Conservation (phyloP, 1,140 invertebrate species). For the Lasaia peninsularis region DNA sequence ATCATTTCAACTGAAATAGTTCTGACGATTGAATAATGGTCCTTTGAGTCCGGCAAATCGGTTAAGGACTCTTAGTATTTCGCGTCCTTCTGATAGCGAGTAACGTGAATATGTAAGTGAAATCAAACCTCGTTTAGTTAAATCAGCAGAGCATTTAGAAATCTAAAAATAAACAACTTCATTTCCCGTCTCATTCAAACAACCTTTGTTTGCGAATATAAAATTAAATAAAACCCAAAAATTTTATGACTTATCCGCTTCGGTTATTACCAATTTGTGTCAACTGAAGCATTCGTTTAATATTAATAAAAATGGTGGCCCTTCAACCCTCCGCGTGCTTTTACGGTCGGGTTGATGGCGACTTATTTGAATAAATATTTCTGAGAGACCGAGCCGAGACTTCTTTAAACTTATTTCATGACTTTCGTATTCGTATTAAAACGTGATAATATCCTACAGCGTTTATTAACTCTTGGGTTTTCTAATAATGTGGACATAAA, state of each 20-base stretch:
- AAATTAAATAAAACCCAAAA: conserved; percentile 51
- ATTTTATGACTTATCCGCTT: conserved; percentile 53
- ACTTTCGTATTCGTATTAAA: background rate
- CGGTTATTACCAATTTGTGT: conserved; percentile 62
- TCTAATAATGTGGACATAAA: no score
- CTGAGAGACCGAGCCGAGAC: conserved; percentile 41
- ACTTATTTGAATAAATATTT: conserved; percentile 76
- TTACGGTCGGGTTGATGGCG: conserved; percentile 70
- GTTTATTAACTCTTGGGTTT: background rate
- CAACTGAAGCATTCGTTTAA: conserved; percentile 73
- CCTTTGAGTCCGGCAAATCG: no score
- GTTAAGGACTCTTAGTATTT: no score
- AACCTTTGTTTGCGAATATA: conserved; percentile 32
- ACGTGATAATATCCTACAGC: background rate
- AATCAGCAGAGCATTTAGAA: background rate
- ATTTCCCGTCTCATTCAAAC: background rate
- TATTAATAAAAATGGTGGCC: conserved; percentile 71
- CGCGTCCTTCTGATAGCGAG: no score
- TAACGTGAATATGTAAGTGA: no score
- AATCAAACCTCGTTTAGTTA: no score
- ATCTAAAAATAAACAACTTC: background rate
- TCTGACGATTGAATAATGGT: no score
- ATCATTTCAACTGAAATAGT: no score
- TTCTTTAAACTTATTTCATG: conserved; percentile 53
- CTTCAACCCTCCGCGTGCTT: conserved; percentile 61